Evolutionary conservation across 2,113 vertebrate genomes (phyloP).

Genomic region (Vimba vimba): DNA sequence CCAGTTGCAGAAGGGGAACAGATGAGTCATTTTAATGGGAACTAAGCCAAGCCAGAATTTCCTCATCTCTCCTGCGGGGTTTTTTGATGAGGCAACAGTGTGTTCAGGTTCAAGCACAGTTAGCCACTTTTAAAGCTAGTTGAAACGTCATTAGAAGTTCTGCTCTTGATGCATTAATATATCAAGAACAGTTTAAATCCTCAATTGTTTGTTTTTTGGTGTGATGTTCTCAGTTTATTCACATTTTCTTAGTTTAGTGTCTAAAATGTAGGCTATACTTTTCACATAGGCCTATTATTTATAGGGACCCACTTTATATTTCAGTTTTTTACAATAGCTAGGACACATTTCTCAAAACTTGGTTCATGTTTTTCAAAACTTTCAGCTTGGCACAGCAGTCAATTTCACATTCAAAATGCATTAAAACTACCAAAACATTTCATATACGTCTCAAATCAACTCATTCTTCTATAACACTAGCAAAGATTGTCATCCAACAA

Average conservation of each 20-base stretch:
- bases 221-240: not conserved
- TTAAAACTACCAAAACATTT: no score
- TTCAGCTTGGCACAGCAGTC: no score
- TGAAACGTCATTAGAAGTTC: not conserved
- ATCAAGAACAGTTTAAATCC: not conserved
- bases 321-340: no score
- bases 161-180: not conserved
- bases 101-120: not conserved
- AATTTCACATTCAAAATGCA: no score
- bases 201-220: not conserved
- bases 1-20: not conserved
- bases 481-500: no score
- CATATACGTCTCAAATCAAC: no score
- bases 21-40: not conserved
- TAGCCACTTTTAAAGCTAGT: no score
- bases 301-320: no score
- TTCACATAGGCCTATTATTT: not conserved
- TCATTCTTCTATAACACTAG: no score
- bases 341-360: no score
- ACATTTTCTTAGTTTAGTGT: not conserved
- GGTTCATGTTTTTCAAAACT: no score
- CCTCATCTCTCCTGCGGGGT: not conserved
- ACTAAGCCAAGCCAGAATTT: not conserved
- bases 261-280: not conserved
- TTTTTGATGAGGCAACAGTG: not conserved